Evolutionary conservation across 2,888 invertebrate genomes (phyloP), one percentile per base, ranked within the genome.

Genomic region (Epistrophella euchroma): DNA sequence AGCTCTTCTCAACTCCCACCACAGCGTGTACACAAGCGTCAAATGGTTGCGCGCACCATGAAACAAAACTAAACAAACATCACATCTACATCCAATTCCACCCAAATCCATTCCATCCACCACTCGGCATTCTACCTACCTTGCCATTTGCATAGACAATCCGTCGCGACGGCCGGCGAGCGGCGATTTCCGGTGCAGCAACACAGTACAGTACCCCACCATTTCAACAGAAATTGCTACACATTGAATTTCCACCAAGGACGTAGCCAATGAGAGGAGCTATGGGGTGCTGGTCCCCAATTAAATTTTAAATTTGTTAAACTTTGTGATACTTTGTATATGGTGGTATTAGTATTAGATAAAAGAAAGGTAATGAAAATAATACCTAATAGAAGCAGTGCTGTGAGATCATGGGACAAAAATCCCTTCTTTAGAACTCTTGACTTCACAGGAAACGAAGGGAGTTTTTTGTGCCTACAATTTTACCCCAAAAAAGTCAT

Each of bases 41-140:
- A 78, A 74, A 74, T 78, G 83, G 62, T 78, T 85, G 85, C 80
- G 85, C 85, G 85, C 85, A 85, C 80, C 80, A 70, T 80, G 19
- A 77, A 68, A 70, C 76, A 73, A 60, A 64, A 77, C 58, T 52
- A 81, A 86, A 86, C 81, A 86, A 81, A 81, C 82, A 73, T 55
- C 76, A 66, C 76, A 66, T 70, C 73, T 45, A 56, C 71, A 76
- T 35, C 15, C 45, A 66, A 66, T 66, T 66, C 32, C 47, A 55
- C 71, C 56, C 45, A 71, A 52, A 35, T n/a, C 25, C 56, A 37
- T 60, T n/a, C 25, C 56, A 37, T 60, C 22, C 37, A 37, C 60
- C 19, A 40, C 70, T 70, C n/a, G 60, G 19, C 74, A 52, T 35
- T 71, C 76, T 60, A 71, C 85, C 76, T 60, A 71, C 85, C 80